Percentiles rank a stretch among this genome's conserved stretches.
phyloP scores from a whole-genome alignment of 1,140 invertebrate genomes.

The Zelostemma sp. region DNA sequence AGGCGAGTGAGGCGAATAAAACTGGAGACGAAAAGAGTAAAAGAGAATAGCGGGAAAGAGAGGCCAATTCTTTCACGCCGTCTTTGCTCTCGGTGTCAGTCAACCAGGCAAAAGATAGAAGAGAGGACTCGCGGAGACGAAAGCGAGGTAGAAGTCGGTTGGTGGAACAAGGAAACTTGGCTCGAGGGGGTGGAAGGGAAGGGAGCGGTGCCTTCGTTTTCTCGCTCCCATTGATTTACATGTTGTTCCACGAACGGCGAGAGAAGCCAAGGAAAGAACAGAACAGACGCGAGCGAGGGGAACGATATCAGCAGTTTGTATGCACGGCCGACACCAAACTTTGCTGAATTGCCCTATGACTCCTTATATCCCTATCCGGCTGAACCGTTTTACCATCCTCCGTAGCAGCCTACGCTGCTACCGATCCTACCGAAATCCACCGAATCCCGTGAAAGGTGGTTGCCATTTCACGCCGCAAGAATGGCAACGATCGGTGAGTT shows the following conservation, averaged over 20 bases:
- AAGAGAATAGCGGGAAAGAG: slow-evolving; percentile 20
- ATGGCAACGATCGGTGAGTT: slow-evolving; percentile 10
- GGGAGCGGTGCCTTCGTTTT: slow-evolving; percentile 49
- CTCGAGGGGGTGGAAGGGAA: slow-evolving; percentile 36
- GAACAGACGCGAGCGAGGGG: slow-evolving; percentile 26
- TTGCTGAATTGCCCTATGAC: slow-evolving; percentile 68
- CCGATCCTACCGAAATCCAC: slow-evolving; percentile 15
- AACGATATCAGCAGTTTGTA: slow-evolving; percentile 68
- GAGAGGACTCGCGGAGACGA: slow-evolving; percentile 23
- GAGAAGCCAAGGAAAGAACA: slow-evolving; percentile 14
- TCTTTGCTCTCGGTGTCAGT: slow-evolving; percentile 45
- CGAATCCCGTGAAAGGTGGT: slow-evolving; percentile 1
- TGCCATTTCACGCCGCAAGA: slow-evolving; percentile 16
- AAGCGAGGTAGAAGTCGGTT: slow-evolving; percentile 24
- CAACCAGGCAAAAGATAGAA: slow-evolving; percentile 45
- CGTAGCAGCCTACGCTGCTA: background rate
- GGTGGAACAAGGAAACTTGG: background rate
- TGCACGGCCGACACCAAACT: slow-evolving; percentile 66
- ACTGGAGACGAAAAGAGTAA: slow-evolving; percentile 14
- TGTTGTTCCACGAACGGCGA: slow-evolving; percentile 56
- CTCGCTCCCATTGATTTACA: slow-evolving; percentile 67
- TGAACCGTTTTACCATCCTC: slow-evolving; percentile 21
- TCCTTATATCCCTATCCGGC: slow-evolving; percentile 56
- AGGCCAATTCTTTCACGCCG: slow-evolving; percentile 26
- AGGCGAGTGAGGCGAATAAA: slow-evolving; percentile 12